These are phyloP conservation scores for Porites cylindrica DNA, from an alignment of 92 coral and sea anemone genomes.

Conservation along the genomic window DNA sequence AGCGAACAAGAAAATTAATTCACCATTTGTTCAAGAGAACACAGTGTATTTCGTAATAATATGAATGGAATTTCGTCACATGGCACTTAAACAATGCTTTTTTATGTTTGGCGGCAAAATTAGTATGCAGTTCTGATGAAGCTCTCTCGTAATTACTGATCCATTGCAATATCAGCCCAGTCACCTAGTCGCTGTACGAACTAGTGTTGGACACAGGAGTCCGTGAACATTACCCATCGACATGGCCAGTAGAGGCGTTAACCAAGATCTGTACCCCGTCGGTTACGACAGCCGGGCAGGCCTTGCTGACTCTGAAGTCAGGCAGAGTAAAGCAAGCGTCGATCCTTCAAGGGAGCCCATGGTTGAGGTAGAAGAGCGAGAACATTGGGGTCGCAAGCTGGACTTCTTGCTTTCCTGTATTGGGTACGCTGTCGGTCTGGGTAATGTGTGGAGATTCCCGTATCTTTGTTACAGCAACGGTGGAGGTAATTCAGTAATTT, in stretches of 20 bases:
- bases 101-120: conserved; percentile 17
- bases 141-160: background rate
- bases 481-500: conserved; percentile 46
- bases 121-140: conserved; percentile 22
- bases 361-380: conserved; percentile 38
- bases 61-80: conserved; percentile 29
- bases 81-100: background rate
- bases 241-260: conserved; percentile 22
- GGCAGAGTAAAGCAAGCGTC: conserved; percentile 32
- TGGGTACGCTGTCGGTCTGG: conserved; percentile 68
- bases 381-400: conserved; percentile 59
- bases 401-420: conserved; percentile 67
- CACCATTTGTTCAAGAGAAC: too few relatives aligned
- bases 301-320: conserved; percentile 27
- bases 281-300: conserved; percentile 48
- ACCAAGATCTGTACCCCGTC: conserved; percentile 36
- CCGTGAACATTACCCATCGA: background rate
- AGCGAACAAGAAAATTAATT: too few relatives aligned
- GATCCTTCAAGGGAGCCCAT: background rate
- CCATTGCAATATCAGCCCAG: conserved; percentile 17
- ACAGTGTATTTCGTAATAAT: background rate
- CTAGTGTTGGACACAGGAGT: conserved; percentile 3
- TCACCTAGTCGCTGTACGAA: background rate
- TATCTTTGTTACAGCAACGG: conserved; percentile 65
- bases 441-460: conserved; percentile 68